Conservation (phyloP, 2,113 vertebrate species). For the Terrapene triunguis region DNA sequence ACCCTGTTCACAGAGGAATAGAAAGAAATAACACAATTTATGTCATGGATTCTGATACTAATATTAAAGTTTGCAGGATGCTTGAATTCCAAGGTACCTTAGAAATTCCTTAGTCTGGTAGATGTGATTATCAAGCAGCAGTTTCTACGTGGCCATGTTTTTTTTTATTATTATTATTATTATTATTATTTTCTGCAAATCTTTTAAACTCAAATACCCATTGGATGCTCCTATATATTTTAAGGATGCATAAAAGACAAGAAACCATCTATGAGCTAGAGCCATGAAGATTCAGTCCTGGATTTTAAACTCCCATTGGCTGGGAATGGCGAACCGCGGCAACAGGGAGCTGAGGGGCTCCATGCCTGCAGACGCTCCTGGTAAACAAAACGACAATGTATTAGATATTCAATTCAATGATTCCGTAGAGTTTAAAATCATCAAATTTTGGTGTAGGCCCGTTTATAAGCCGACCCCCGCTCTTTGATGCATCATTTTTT, state of each 20-base stretch:
- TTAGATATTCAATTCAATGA: no score
- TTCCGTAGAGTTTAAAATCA: no score
- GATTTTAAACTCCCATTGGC: background rate
- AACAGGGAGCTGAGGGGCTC: no score
- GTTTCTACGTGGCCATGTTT: background rate
- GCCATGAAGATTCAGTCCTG: constrained; percentile 13
- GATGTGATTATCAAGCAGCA: background rate
- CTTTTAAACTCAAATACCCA: background rate
- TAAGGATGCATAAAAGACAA: background rate
- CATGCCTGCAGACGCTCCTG: no score
- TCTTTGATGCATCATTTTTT: no score
- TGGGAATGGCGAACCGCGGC: no score
- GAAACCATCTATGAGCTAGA: background rate
- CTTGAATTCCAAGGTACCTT: background rate
- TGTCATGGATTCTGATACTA: background rate
- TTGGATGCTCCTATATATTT: background rate
- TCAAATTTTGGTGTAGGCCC: no score
- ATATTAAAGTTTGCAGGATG: background rate
- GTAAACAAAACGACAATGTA: no score
- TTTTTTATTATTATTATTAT: no score
- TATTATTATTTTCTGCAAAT: background rate
- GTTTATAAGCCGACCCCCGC: no score
- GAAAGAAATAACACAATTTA: background rate
- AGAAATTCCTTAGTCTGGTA: background rate
- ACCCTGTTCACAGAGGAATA: background rate